phyloP scores from a whole-genome alignment of 2,797 vertebrate species.

The Gastrophryne carolinensis region DNA sequence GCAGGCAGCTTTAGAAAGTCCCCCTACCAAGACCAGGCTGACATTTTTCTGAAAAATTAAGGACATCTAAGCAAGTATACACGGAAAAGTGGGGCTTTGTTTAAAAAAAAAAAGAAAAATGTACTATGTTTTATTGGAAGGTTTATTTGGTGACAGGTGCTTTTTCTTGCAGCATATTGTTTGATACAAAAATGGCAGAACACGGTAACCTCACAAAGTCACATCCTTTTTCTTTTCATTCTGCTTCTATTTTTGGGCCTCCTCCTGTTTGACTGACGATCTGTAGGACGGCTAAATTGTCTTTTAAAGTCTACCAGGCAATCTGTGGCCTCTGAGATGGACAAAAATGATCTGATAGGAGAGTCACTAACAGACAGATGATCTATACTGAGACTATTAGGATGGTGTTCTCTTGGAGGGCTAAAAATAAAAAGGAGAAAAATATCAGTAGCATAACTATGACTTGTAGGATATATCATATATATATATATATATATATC shows the following conservation, averaged over 20 bases:
- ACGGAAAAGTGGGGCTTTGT: no score
- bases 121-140: no score
- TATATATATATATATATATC: no score
- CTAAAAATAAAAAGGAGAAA: constrained; percentile 13
- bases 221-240: constrained; percentile 63
- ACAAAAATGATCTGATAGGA: constrained; percentile 70
- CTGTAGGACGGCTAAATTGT: constrained; percentile 37
- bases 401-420: constrained; percentile 39
- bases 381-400: background rate
- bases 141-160: no score
- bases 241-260: constrained; percentile 61
- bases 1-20: no score
- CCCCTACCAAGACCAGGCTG: no score
- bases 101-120: no score
- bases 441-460: background rate
- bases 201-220: background rate
- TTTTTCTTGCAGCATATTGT: no score
- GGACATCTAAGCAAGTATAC: no score
- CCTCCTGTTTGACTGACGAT: constrained; percentile 54
- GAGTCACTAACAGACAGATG: constrained; percentile 60
- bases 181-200: background rate
- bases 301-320: constrained; percentile 76
- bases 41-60: no score
- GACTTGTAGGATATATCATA: no score
- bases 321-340: constrained; percentile 75